Evolutionary conservation across 1,140 invertebrate species (phyloP).

Genomic region (Adelges cooleyi): DNA sequence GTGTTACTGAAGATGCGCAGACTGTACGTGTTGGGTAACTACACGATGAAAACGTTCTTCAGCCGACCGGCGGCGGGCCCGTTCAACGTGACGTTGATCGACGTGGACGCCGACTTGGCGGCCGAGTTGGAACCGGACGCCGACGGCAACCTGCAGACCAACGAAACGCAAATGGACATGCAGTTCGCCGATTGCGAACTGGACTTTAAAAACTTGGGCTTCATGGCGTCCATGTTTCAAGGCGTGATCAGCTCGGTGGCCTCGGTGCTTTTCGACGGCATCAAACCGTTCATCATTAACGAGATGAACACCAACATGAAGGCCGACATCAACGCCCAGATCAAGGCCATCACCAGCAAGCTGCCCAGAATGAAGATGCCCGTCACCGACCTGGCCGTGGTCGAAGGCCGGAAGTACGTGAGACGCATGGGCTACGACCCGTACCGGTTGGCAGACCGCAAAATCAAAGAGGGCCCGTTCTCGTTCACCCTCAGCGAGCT

Average conservation of each 20-base stretch:
- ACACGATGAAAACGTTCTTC: constrained; percentile 54
- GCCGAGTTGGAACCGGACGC: constrained; percentile 56
- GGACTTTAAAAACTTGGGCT: constrained; percentile 68
- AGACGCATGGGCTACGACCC: constrained; percentile 58
- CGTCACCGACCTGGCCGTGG: constrained; percentile 66
- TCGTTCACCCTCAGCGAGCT: constrained; percentile 30
- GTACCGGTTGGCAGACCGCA: constrained; percentile 37
- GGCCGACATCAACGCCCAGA: constrained; percentile 31
- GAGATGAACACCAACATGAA: constrained; percentile 40
- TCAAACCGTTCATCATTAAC: constrained; percentile 67
- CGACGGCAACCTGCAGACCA: constrained; percentile 59
- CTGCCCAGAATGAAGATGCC: constrained; percentile 66
- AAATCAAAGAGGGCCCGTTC: constrained; percentile 26
- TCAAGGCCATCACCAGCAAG: constrained; percentile 34
- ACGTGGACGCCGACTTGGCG: constrained; percentile 52
- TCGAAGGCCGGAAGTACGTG: constrained; percentile 56
- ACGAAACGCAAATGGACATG: constrained; percentile 67
- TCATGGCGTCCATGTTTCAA: constrained; percentile 61
- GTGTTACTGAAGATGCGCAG: constrained; percentile 33
- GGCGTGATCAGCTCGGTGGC: constrained; percentile 55
- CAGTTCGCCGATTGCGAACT: constrained; percentile 61
- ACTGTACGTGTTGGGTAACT: constrained; percentile 59
- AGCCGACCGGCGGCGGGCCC: constrained; percentile 56
- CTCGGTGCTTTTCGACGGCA: constrained; percentile 67
- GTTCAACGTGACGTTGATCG: constrained; percentile 59